Base-by-base conservation (phyloP, 2,113 vertebrate genomes). In the Haemorhous mexicanus region DNA sequence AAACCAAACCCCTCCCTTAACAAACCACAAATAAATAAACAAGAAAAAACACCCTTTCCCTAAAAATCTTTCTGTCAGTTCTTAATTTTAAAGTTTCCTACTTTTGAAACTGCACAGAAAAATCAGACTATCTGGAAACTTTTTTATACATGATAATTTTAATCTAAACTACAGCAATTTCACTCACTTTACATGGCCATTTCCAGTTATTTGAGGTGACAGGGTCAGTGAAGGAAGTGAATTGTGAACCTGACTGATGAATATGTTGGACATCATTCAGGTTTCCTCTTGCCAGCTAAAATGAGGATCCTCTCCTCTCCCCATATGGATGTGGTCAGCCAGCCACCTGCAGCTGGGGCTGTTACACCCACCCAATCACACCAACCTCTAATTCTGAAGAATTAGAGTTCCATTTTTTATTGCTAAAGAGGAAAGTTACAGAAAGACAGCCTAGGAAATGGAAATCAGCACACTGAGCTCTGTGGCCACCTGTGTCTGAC, bases 401-500 rank as follows among this genome's bases (percentile, higher is more conserved):
- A 49, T 39, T 74, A 33, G 18, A 58, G 53, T 74, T 69, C 17
- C 14, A 73, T 56, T 66, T 62, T 77, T 87, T 66, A 39, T 63
- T 87, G 52, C 27, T 84, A n/a, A 84, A 87, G 62, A 67, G 52
- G 43, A 55, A 66, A 88, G 24, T 28, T 41, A 37, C 87, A 44
- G 77, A 87, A 93, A 37, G 41, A 17, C 1, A 20, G 69, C 14
- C 17, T 26, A 16, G 80, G 68, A 72, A 89, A 87, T 89, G 37
- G 83, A 79, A 89, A 91, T 87, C 11, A 87, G 44, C 49, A 24
- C 66, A 10, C 56, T 28, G 52, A 86, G 46, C 86, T 82, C 83
- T 72, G 61, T 87, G 77, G 37, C 70, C 85, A 87, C 76, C 94
- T 94, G 43, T 62, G 73, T 78, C 91, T 90, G 73, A 43, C 78